Base-by-base conservation (phyloP, 92 coral and sea anemone species). In the Palythoa heliodiscus region DNA sequence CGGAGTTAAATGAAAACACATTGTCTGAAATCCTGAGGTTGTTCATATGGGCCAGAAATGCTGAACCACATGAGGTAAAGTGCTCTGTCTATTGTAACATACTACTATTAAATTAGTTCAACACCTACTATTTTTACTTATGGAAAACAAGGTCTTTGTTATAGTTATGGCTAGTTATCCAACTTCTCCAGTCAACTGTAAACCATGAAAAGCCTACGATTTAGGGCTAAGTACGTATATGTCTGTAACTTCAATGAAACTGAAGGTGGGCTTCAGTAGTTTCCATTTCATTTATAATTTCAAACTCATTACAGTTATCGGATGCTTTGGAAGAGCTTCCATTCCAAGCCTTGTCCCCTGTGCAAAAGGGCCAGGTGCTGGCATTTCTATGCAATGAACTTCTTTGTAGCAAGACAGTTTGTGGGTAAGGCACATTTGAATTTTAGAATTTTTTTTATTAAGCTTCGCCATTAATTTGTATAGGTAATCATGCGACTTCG, bases 301-400 rank as follows among this genome's bases (percentile, higher is more conserved):
- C 17, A 70, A 87, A 9, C 39, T 54, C 38, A 15, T 64, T 90
- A 10, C 82, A 96, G 99, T 77, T 96, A 43, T 89, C 99, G 17
- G 99, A 96, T 85, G 93, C 99, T 13, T 89, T 96, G 71, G 20
- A 73, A n/a, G 87, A 84, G 53, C 88, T 89, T 43, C 99, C 99
- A 17, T 96, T 96, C 90, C 95, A 92, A 67, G 95, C 98, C 7
- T 86, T 96, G 52, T 87, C 96, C 19, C 91, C 95, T 43, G 87
- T 92, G 52, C 90, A 92, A 73, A 96, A 96, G 83, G 98, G 93
- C 48, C 93, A 89, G 55, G 91, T 90, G 29, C 20, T 96, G 88
- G 95, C 97, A 11, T 96, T 91, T 88, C 61, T 96, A 52, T 94
- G 98, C 76, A 96, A 96, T 89, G 99, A 96, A 78, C 94, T 94